Conservation (phyloP, 1,140 invertebrate genomes). For the Cryptotermes secundus region DNA sequence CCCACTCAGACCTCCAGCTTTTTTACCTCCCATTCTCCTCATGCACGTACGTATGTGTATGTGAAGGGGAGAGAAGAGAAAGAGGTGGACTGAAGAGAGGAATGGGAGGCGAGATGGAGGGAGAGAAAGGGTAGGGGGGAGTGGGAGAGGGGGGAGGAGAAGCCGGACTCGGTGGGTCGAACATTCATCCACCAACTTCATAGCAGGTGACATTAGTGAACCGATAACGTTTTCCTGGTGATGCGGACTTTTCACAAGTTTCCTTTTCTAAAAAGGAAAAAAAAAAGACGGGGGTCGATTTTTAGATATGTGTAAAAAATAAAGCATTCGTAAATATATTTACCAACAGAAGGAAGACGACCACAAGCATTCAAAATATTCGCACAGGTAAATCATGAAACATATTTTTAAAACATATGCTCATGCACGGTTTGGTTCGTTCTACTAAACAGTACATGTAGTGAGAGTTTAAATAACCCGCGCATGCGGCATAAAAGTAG, state of each 20-base stretch:
- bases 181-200: slow-evolving; percentile 19
- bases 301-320: not conserved
- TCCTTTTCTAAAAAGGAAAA: not conserved
- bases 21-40: slow-evolving; percentile 33
- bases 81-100: not conserved
- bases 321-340: not conserved
- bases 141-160: not conserved
- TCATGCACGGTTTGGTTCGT: not conserved
- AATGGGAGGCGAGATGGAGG: not conserved
- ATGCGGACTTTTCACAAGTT: slow-evolving; percentile 6
- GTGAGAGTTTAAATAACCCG: not conserved
- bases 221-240: slow-evolving; percentile 9
- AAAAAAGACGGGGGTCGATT: not conserved
- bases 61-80: not conserved
- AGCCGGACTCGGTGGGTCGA: slow-evolving; percentile 1
- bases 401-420: not conserved
- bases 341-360: not conserved
- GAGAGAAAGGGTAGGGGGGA: not conserved
- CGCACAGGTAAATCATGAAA: not conserved
- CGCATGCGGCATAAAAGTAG: not conserved
- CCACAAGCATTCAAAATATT: not conserved
- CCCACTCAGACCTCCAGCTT: slow-evolving; percentile 23
- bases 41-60: slow-evolving; percentile 22
- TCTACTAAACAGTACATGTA: not conserved
- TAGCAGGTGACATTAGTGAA: slow-evolving; percentile 19